phyloP scores from a whole-genome alignment of 2,797 vertebrate species.

The Chaetodon trifasciatus region DNA sequence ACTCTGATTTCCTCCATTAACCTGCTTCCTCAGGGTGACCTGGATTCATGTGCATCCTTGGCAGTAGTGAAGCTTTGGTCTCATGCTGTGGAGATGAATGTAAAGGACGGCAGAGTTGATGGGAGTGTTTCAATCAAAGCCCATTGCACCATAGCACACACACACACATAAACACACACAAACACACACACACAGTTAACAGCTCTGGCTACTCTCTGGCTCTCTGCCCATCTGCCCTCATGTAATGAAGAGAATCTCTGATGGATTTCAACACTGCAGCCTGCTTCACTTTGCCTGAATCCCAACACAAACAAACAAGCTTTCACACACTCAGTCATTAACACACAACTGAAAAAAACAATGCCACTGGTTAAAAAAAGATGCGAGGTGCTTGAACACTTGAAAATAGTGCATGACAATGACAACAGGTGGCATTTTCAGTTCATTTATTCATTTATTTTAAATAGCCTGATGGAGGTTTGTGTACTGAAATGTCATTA shows the following conservation, averaged over 20 bases:
- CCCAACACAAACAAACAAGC: conserved; percentile 2
- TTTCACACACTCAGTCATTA: not conserved
- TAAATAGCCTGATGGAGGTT: no score
- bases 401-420: conserved; percentile 5
- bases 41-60: not conserved
- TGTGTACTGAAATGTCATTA: no score
- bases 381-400: not conserved
- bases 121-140: conserved; percentile 42
- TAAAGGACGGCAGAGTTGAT: conserved; percentile 29
- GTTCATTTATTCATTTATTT: no score
- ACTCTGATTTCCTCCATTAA: not conserved
- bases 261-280: conserved; percentile 39
- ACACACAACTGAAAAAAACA: not conserved
- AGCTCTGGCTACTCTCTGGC: conserved; percentile 11
- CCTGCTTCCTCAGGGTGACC: conserved; percentile 11
- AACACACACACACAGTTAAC: conserved; percentile 10
- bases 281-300: conserved; percentile 39
- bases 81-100: conserved; percentile 37
- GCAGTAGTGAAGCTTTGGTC: conserved; percentile 1
- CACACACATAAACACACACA: conserved; percentile 19
- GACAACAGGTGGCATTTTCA: not conserved
- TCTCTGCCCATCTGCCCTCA: conserved; percentile 20
- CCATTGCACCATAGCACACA: conserved; percentile 13
- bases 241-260: conserved; percentile 43
- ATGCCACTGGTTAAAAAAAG: not conserved